phyloP scores from a whole-genome alignment of 2,797 vertebrate genomes.

The Sebastes diaconus region DNA sequence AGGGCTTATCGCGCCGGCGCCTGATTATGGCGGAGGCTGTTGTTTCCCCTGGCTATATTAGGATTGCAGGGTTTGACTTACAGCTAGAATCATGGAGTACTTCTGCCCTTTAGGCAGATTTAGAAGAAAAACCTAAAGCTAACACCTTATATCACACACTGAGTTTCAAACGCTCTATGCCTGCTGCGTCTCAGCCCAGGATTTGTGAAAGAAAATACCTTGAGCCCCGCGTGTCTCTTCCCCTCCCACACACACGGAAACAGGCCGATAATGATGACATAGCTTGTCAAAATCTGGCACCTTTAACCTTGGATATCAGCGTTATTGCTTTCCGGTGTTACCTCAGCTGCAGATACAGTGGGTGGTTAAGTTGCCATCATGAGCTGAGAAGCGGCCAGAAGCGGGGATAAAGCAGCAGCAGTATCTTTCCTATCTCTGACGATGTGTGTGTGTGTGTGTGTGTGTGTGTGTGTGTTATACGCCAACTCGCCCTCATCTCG shows the following conservation, averaged over 20 bases:
- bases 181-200: conserved; percentile 48
- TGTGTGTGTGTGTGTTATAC: background rate
- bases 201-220: conserved; percentile 68
- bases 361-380: conserved; percentile 64
- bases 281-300: conserved; percentile 70
- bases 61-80: conserved; percentile 60
- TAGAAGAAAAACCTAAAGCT: conserved; percentile 62
- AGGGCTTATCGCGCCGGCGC: conserved; percentile 44
- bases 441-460: background rate
- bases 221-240: conserved; percentile 37
- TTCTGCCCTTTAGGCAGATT: conserved; percentile 74
- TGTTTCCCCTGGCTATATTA: conserved; percentile 60
- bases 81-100: conserved; percentile 51
- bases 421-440: conserved; percentile 60
- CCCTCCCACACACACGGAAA: conserved; percentile 35
- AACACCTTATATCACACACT: conserved; percentile 57
- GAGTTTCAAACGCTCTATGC: conserved; percentile 42
- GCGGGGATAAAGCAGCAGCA: conserved; percentile 37
- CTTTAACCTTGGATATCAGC: conserved; percentile 69
- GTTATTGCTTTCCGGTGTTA: conserved; percentile 59
- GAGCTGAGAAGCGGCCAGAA: conserved; percentile 51
- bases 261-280: conserved; percentile 69
- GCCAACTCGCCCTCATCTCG: conserved; percentile 13
- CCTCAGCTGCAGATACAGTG: conserved; percentile 51
- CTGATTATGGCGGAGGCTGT: conserved; percentile 60